Conservation (phyloP, 2,888 invertebrate genomes). For the Dryomyza anilis region DNA sequence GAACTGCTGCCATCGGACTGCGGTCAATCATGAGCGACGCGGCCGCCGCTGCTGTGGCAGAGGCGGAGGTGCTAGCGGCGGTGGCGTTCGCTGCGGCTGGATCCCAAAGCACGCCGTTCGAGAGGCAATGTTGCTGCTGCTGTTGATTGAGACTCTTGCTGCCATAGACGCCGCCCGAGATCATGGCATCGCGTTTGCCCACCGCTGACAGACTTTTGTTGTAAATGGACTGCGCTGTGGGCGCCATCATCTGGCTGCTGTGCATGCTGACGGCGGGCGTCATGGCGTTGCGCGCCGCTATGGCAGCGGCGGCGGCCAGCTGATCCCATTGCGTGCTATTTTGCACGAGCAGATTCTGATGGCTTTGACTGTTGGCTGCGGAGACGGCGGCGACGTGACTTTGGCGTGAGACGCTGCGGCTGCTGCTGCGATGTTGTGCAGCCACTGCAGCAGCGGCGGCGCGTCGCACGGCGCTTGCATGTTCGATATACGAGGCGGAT, state of each 20-base stretch:
- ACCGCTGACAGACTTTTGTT: constrained; percentile 43
- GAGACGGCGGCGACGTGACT: constrained; percentile 22
- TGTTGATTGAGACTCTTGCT: constrained; percentile 48
- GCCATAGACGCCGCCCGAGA: constrained; percentile 56
- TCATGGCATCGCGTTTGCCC: constrained; percentile 61
- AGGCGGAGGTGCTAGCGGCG: constrained; percentile 38
- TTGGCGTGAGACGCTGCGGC: constrained; percentile 33
- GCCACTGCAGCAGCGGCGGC: constrained; percentile 29
- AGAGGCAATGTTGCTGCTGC: constrained; percentile 44
- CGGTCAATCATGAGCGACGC: constrained; percentile 54
- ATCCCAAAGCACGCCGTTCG: constrained; percentile 43
- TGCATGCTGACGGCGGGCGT: constrained; percentile 40
- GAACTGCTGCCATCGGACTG: constrained; percentile 62
- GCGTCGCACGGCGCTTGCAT: constrained; percentile 38
- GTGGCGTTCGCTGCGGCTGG: constrained; percentile 40
- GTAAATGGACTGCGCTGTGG: constrained; percentile 40
- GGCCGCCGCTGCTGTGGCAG: constrained; percentile 44
- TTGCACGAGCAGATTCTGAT: constrained; percentile 45
- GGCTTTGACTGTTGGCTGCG: constrained; percentile 37
- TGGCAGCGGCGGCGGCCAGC: constrained; percentile 52
- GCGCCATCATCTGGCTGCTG: constrained; percentile 40
- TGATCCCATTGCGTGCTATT: constrained; percentile 55
- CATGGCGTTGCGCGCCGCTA: constrained; percentile 48
- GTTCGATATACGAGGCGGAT: constrained; percentile 30
- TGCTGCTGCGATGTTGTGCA: constrained; percentile 49